phyloP scores from a whole-genome alignment of 2,888 invertebrate genomes.

The Vesta saturnalis region DNA sequence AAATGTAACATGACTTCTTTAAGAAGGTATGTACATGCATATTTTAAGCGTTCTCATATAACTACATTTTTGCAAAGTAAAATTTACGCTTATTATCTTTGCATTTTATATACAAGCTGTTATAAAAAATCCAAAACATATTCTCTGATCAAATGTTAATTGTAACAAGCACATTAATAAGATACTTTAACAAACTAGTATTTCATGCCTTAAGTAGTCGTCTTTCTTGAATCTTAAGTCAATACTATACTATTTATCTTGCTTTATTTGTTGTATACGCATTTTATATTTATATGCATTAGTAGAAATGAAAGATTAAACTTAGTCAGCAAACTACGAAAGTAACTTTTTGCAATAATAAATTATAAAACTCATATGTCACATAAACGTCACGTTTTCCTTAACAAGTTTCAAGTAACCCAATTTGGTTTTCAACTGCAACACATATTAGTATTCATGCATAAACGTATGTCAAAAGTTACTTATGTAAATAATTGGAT shows the following conservation, averaged over 20 bases:
- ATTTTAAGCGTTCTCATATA: conserved; percentile 50
- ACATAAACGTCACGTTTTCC: neutral
- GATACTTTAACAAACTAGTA: conserved; percentile 50
- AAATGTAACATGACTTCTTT: conserved; percentile 56
- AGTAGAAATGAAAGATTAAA: conserved; percentile 14
- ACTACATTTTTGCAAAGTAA: conserved; percentile 43
- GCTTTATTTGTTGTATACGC: conserved; percentile 39
- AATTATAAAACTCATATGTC: conserved; percentile 10
- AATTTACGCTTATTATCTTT: conserved; percentile 39
- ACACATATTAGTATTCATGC: neutral
- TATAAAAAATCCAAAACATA: conserved; percentile 36
- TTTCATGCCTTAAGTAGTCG: conserved; percentile 47
- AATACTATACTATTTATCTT: conserved; percentile 37
- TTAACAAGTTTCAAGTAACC: neutral
- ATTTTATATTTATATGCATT: conserved; percentile 34
- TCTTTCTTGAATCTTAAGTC: conserved; percentile 47
- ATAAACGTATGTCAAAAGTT: neutral
- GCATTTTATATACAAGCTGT: conserved; percentile 38
- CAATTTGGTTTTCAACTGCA: neutral
- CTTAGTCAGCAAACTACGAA: neutral
- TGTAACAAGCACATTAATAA: conserved; percentile 51
- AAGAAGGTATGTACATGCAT: conserved; percentile 47
- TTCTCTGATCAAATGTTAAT: conserved; percentile 48
- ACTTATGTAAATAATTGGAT: conserved; percentile 1
- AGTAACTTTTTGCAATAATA: conserved; percentile 1